Evolutionary conservation across 2,888 invertebrate genomes (phyloP).

Genomic region (Lasioglossum vierecki): DNA sequence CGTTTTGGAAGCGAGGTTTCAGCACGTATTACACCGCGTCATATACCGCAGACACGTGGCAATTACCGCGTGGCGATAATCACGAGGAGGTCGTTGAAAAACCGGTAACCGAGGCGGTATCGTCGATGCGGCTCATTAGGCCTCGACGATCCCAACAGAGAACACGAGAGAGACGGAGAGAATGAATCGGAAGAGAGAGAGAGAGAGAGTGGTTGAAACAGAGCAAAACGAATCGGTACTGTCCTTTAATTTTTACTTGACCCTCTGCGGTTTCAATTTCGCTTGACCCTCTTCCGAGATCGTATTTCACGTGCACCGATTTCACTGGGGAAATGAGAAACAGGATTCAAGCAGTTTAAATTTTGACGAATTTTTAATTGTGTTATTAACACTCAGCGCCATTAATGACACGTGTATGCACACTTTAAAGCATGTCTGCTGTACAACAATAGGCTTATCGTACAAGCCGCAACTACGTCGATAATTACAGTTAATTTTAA

Average conservation of each 20-base stretch:
- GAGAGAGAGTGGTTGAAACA: neutral
- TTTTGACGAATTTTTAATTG: no score
- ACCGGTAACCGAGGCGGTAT: conserved; percentile 61
- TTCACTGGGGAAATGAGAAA: neutral
- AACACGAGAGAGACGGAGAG: neutral
- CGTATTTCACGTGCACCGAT: neutral
- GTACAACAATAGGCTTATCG: no score
- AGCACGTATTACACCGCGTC: conserved; percentile 74
- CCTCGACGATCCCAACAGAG: conserved; percentile 11
- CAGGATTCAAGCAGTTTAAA: no score
- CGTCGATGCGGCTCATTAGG: conserved; percentile 59
- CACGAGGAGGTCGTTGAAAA: conserved; percentile 59
- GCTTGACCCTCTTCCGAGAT: neutral
- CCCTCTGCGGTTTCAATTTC: neutral
- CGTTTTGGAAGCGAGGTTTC: conserved; percentile 78
- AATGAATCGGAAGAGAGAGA: neutral
- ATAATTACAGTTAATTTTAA: no score
- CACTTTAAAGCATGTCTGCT: no score
- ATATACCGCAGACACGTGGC: conserved; percentile 62
- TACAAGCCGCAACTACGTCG: no score
- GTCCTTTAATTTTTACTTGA: neutral
- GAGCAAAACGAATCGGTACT: neutral
- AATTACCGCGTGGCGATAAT: conserved; percentile 67
- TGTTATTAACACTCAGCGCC: no score
- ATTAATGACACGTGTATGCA: no score